Conservation (phyloP, 2,888 invertebrate species). For the Dioctria linearis region DNA sequence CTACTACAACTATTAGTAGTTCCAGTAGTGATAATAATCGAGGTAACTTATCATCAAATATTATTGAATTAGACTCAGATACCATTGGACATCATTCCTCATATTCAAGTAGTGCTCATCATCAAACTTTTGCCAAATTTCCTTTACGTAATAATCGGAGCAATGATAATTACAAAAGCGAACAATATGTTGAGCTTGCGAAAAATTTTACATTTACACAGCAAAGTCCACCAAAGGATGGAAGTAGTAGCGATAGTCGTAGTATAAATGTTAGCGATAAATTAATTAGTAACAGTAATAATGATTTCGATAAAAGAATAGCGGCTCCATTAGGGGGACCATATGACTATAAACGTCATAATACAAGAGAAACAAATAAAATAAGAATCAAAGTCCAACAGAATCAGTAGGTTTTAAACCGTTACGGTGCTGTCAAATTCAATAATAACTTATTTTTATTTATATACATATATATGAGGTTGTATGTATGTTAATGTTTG, state of each 20-base stretch:
- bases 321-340: slow-evolving; percentile 55
- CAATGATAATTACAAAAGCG: slow-evolving; percentile 34
- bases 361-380: slow-evolving; percentile 55
- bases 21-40: slow-evolving; percentile 16
- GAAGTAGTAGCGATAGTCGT: slow-evolving; percentile 51
- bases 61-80: slow-evolving; percentile 27
- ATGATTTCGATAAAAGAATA: slow-evolving; percentile 56
- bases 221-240: slow-evolving; percentile 36
- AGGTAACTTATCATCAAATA: slow-evolving; percentile 19
- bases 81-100: slow-evolving; percentile 6
- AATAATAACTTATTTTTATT: slow-evolving; percentile 1
- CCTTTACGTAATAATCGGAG: background rate
- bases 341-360: slow-evolving; percentile 56
- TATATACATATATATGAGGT: background rate
- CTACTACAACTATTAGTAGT: background rate
- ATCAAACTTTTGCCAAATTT: slow-evolving; percentile 29
- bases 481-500: no score
- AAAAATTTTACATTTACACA: slow-evolving; percentile 40
- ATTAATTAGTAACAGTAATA: slow-evolving; percentile 2
- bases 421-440: slow-evolving; percentile 31
- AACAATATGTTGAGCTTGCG: slow-evolving; percentile 31
- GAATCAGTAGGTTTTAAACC: slow-evolving; percentile 55
- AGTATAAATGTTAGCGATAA: slow-evolving; percentile 43
- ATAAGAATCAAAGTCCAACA: slow-evolving; percentile 60
- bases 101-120: slow-evolving; percentile 21